phyloP scores from a whole-genome alignment of 2,113 vertebrate genomes.

The Mirounga angustirostris region DNA sequence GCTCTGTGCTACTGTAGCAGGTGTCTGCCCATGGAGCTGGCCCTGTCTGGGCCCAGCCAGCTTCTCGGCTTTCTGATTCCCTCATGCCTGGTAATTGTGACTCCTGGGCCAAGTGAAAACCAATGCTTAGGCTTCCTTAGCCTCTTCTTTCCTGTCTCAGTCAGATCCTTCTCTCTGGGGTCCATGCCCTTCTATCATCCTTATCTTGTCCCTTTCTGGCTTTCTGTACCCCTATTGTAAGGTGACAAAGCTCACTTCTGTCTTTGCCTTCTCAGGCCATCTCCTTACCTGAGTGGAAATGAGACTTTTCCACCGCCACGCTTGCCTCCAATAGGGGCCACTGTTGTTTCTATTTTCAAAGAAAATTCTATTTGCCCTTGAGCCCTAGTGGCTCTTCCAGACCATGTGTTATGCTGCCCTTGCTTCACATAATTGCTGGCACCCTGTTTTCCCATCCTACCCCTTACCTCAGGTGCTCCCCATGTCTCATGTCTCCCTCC shows the following conservation, averaged over 20 bases:
- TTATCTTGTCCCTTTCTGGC: neutral
- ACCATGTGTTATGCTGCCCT: neutral
- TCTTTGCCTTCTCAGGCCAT: neutral
- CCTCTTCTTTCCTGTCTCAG: neutral
- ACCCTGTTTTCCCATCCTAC: neutral
- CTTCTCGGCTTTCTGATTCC: neutral
- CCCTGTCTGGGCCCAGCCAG: neutral
- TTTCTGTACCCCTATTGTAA: neutral
- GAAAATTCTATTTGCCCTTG: neutral
- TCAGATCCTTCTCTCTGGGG: neutral
- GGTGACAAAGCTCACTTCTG: neutral
- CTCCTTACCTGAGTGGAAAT: neutral
- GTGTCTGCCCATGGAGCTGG: fast-evolving
- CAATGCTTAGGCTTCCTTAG: too few species aligned
- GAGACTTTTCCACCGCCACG: neutral
- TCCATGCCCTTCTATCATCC: neutral
- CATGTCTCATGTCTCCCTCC: neutral
- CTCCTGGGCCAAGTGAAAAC: neutral
- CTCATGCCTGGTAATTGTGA: neutral
- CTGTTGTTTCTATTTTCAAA: neutral
- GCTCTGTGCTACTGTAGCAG: neutral
- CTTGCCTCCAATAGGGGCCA: neutral
- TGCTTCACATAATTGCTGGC: neutral
- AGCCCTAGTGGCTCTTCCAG: neutral
- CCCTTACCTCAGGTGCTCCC: neutral